Conservation (phyloP, 1,140 invertebrate genomes). For the Dendroctonus valens region DNA sequence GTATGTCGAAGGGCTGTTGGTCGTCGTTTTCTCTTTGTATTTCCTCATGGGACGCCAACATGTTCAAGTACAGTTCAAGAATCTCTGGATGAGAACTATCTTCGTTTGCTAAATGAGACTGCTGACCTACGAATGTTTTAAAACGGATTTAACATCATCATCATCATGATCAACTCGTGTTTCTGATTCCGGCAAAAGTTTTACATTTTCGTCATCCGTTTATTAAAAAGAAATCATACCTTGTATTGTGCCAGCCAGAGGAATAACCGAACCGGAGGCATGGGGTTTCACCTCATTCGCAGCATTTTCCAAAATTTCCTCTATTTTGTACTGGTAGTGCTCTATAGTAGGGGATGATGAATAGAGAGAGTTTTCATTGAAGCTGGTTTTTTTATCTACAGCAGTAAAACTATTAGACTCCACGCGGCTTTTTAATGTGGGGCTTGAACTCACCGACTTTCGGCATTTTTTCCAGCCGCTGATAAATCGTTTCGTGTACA, state of each 20-base stretch:
- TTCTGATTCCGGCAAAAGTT: too few relatives aligned
- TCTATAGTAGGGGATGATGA: constrained; percentile 20
- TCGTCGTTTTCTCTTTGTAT: constrained; percentile 1
- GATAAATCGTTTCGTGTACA: constrained; percentile 43
- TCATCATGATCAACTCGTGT: too few relatives aligned
- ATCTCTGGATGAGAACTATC: constrained; percentile 5
- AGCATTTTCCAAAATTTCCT: neutral
- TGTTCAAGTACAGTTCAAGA: constrained; percentile 22
- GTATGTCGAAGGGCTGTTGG: constrained; percentile 11
- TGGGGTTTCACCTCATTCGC: neutral
- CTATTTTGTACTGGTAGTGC: constrained; percentile 14
- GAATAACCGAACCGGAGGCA: neutral
- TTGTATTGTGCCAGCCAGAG: neutral
- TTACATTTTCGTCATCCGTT: too few relatives aligned
- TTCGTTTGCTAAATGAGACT: neutral
- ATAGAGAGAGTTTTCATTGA: neutral
- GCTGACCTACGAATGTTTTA: too few relatives aligned
- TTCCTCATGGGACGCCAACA: constrained; percentile 24
- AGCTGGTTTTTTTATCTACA: neutral
- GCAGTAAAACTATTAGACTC: neutral
- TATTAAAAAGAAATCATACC: too few relatives aligned
- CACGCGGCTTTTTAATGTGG: neutral
- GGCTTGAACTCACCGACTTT: constrained; percentile 31
- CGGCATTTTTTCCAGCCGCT: constrained; percentile 39
- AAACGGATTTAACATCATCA: too few relatives aligned